A percentile compares a stretch with the other conserved stretches of the same genome.
These are phyloP conservation scores for Cephalopholis sonnerati DNA, from an alignment of 2,113 vertebrate genomes.

Conservation along the genomic window DNA sequence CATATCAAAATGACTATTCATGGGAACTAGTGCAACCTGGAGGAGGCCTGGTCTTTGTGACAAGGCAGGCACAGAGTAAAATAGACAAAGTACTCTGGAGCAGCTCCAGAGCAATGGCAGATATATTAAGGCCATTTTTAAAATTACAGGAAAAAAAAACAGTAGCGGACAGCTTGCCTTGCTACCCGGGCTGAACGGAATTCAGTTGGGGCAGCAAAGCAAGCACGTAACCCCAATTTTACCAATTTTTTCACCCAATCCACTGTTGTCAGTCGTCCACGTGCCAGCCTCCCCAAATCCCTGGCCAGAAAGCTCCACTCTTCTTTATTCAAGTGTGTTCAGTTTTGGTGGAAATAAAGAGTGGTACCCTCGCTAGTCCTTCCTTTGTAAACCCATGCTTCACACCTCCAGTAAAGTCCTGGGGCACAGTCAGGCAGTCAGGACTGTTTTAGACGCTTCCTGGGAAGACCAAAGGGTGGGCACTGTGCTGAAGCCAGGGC, in stretches of 20 bases:
- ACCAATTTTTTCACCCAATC: slow-evolving; percentile 88
- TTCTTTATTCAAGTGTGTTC: slow-evolving; percentile 77
- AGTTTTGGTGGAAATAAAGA: slow-evolving; percentile 86
- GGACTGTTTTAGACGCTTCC: slow-evolving; percentile 98
- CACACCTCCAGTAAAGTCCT: slow-evolving; percentile 81
- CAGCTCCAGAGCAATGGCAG: slow-evolving; percentile 91
- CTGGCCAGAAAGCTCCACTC: slow-evolving; percentile 75
- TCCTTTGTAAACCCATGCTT: slow-evolving; percentile 74
- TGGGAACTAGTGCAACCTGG: slow-evolving; percentile 98
- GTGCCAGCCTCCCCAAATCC: slow-evolving; percentile 75
- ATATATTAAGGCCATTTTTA: slow-evolving; percentile 94
- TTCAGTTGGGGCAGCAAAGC: slow-evolving; percentile 72
- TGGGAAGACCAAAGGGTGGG: slow-evolving; percentile 96
- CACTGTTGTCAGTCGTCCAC: slow-evolving; percentile 70
- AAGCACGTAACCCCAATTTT: slow-evolving; percentile 81
- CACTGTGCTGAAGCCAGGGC: slow-evolving; percentile 97
- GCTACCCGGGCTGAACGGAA: slow-evolving; percentile 77
- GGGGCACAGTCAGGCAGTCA: slow-evolving; percentile 88
- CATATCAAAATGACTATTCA: slow-evolving; percentile 91
- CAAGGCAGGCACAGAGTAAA: slow-evolving; percentile 94
- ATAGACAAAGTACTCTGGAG: slow-evolving; percentile 86
- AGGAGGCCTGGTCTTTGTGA: slow-evolving; percentile 95
- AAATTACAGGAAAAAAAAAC: slow-evolving; percentile 89
- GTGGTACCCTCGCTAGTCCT: slow-evolving; percentile 87
- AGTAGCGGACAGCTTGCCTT: slow-evolving; percentile 87